Evolutionary conservation across 2,797 vertebrate genomes (phyloP).

Genomic region (Notamacropus eugenii): DNA sequence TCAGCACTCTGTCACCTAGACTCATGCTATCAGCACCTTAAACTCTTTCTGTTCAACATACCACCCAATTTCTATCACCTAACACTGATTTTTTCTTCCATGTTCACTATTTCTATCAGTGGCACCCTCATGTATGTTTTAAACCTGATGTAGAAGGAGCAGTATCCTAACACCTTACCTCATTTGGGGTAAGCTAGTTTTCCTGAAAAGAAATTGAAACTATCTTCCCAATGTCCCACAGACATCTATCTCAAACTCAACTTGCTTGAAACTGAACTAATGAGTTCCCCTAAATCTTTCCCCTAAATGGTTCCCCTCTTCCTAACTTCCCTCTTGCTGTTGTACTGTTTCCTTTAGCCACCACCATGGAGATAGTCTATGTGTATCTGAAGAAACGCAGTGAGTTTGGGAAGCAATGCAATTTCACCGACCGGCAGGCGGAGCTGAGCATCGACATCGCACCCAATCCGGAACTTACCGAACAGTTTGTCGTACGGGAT

Average conservation of each 20-base stretch:
- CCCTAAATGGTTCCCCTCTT: background rate
- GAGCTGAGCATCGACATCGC: conserved; percentile 89
- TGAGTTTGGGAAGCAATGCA: conserved; percentile 92
- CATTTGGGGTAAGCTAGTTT: background rate
- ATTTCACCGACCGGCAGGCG: conserved; percentile 88
- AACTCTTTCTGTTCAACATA: background rate
- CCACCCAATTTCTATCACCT: background rate
- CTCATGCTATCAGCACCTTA: no score
- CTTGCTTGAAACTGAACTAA: background rate
- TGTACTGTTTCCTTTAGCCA: background rate
- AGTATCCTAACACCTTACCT: background rate
- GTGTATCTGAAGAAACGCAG: conserved; percentile 91
- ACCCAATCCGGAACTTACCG: conserved; percentile 86
- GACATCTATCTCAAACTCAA: background rate
- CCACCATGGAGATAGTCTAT: conserved; percentile 90
- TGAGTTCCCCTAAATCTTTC: background rate
- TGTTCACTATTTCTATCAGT: background rate
- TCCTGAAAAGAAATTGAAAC: background rate
- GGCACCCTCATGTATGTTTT: background rate
- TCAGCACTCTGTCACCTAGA: no score
- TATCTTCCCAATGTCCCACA: background rate
- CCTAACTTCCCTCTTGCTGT: background rate
- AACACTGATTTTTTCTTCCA: background rate
- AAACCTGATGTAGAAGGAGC: background rate
- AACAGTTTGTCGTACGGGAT: conserved; percentile 85